phyloP scores from a whole-genome alignment of 1,140 invertebrate species.

The Drosophila bifasciata region DNA sequence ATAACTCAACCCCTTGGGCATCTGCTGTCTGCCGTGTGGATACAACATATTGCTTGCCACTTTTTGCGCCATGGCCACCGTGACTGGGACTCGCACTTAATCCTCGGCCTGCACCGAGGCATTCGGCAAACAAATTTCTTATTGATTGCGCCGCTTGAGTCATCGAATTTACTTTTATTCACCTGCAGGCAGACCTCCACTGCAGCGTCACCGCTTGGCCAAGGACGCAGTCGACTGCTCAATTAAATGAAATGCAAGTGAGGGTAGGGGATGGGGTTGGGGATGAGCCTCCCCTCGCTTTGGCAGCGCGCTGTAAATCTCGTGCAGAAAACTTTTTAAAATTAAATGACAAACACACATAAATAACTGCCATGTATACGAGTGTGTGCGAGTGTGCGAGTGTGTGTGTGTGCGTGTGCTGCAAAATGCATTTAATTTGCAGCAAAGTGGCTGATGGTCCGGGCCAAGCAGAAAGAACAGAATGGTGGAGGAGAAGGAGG shows the following conservation, averaged over 20 bases:
- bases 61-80: slow-evolving; percentile 20
- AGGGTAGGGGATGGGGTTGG: not conserved
- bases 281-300: not conserved
- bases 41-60: slow-evolving; percentile 30
- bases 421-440: slow-evolving; percentile 68
- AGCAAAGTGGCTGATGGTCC: slow-evolving; percentile 72
- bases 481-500: slow-evolving; percentile 7
- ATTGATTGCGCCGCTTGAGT: slow-evolving; percentile 56
- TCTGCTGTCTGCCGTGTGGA: too few relatives aligned
- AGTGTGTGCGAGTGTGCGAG: not conserved
- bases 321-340: slow-evolving; percentile 73
- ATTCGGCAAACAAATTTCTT: slow-evolving; percentile 56
- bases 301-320: slow-evolving; percentile 55
- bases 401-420: slow-evolving; percentile 54
- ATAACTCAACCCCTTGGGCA: not conserved
- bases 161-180: not conserved
- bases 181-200: slow-evolving; percentile 13
- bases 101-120: not conserved
- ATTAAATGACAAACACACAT: slow-evolving; percentile 76
- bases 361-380: slow-evolving; percentile 46
- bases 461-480: slow-evolving; percentile 13
- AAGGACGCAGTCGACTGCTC: slow-evolving; percentile 62
- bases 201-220: not conserved
- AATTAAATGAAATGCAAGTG: slow-evolving; percentile 65
- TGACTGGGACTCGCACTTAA: slow-evolving; percentile 28